A percentile compares a stretch with the other conserved stretches of the same genome.
phyloP scores from a whole-genome alignment of 2,888 invertebrate species.

The Archips xylosteana region DNA sequence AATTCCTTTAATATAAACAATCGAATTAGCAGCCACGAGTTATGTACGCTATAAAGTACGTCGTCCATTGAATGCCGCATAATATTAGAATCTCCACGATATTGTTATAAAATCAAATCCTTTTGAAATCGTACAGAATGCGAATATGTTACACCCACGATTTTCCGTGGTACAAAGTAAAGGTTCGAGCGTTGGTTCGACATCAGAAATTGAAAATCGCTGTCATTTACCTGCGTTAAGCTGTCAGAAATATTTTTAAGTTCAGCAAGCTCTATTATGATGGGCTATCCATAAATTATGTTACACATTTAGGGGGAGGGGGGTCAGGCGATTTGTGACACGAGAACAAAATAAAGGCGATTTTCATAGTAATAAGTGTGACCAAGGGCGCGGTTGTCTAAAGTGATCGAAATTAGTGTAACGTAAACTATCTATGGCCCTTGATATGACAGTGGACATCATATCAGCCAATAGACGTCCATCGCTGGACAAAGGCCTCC shows the following conservation, averaged over 20 bases:
- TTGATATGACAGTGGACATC: too few species aligned
- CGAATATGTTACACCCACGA: conserved; percentile 42
- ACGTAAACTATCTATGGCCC: too few species aligned
- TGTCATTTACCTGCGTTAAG: background rate
- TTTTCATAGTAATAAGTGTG: too few species aligned
- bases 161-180: conserved; percentile 16
- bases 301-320: too few species aligned
- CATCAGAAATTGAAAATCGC: background rate
- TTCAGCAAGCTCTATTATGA: background rate
- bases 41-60: conserved; percentile 39
- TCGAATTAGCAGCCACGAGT: conserved; percentile 35
- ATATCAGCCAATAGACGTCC: too few species aligned
- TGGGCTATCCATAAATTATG: too few species aligned
- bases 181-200: background rate
- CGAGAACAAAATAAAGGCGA: too few species aligned
- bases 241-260: background rate
- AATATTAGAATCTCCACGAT: conserved; percentile 41
- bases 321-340: too few species aligned
- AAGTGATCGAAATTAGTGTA: too few species aligned
- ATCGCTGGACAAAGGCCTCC: too few species aligned
- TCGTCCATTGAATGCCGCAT: conserved; percentile 38
- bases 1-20: conserved; percentile 40
- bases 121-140: conserved; percentile 42
- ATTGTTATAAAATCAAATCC: conserved; percentile 44
- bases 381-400: too few species aligned